Conservation (phyloP, 2,113 vertebrate genomes). For the Sinocyclocheilus grahami region DNA sequence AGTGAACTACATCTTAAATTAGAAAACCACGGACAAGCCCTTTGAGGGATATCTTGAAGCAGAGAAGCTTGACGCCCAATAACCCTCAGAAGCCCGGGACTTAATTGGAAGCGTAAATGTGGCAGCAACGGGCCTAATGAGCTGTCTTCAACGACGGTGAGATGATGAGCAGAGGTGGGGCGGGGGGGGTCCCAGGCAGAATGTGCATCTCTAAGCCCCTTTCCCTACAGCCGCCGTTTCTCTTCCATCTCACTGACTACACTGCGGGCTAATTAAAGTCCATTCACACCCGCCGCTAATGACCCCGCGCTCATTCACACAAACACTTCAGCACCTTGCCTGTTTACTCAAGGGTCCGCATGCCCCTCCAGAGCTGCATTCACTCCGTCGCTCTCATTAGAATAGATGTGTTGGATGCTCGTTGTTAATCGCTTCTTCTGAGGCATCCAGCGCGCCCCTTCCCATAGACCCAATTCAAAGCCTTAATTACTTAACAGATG, state of each 20-base stretch:
- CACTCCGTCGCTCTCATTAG: slow-evolving; percentile 61
- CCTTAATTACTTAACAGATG: slow-evolving; percentile 59
- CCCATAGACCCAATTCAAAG: slow-evolving; percentile 49
- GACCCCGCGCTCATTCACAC: slow-evolving; percentile 74
- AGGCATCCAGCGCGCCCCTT: slow-evolving; percentile 53
- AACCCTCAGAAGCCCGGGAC: slow-evolving; percentile 49
- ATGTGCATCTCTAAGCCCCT: slow-evolving; percentile 65
- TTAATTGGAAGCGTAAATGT: slow-evolving; percentile 74
- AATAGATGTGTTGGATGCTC: slow-evolving; percentile 43
- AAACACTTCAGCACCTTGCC: slow-evolving; percentile 69
- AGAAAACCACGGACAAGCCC: background rate
- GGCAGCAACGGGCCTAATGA: slow-evolving; percentile 73
- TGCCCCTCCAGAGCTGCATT: slow-evolving; percentile 65
- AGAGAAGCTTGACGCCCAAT: slow-evolving; percentile 64
- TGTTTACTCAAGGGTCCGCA: slow-evolving; percentile 75
- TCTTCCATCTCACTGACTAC: slow-evolving; percentile 51
- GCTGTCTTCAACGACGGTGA: slow-evolving; percentile 58
- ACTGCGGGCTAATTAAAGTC: slow-evolving; percentile 74
- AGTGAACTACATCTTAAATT: slow-evolving; percentile 12
- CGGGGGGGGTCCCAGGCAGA: slow-evolving; percentile 56
- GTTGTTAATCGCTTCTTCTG: slow-evolving; percentile 60
- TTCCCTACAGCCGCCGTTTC: slow-evolving; percentile 57
- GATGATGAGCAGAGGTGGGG: slow-evolving; percentile 59
- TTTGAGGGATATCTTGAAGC: background rate
- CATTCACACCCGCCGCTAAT: slow-evolving; percentile 78